Evolutionary conservation across 2,888 invertebrate species (phyloP).

Genomic region (Oegoconia quadripuncta): DNA sequence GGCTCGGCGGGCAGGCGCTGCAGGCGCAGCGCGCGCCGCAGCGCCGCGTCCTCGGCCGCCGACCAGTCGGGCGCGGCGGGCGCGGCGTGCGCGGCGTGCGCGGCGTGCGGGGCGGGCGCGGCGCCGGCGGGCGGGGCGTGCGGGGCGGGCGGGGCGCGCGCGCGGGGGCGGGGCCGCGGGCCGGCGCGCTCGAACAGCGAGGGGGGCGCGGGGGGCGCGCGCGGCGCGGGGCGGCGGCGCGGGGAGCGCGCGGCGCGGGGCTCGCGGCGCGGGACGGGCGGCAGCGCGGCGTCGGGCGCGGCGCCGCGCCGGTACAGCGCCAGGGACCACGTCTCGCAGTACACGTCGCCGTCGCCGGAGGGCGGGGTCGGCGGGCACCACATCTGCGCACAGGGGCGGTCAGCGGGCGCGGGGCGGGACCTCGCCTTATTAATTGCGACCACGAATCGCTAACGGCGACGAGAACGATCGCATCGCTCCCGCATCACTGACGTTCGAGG

Average conservation of each 20-base stretch:
- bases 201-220: slow-evolving; percentile 88
- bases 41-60: slow-evolving; percentile 93
- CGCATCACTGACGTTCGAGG: too few relatives aligned
- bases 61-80: slow-evolving; percentile 93
- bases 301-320: slow-evolving; percentile 90
- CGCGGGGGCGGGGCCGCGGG: slow-evolving; percentile 82
- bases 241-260: slow-evolving; percentile 77
- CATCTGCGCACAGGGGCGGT: slow-evolving; percentile 81
- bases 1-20: slow-evolving; percentile 82
- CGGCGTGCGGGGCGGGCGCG: slow-evolving; percentile 84
- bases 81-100: slow-evolving; percentile 85
- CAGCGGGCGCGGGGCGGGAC: background rate
- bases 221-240: slow-evolving; percentile 80
- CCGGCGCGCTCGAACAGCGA: slow-evolving; percentile 83
- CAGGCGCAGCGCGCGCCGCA: slow-evolving; percentile 88
- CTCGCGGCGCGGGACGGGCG: slow-evolving; percentile 75
- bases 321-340: slow-evolving; percentile 90
- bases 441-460: too few relatives aligned
- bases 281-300: slow-evolving; percentile 88
- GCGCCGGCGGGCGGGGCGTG: slow-evolving; percentile 83
- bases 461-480: too few relatives aligned
- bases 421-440: too few relatives aligned
- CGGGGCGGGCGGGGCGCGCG: slow-evolving; percentile 88
- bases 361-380: slow-evolving; percentile 99
- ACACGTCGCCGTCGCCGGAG: slow-evolving; percentile 93